phyloP scores from a whole-genome alignment of 2,797 vertebrate species.

The Gallinago nigripennis region DNA sequence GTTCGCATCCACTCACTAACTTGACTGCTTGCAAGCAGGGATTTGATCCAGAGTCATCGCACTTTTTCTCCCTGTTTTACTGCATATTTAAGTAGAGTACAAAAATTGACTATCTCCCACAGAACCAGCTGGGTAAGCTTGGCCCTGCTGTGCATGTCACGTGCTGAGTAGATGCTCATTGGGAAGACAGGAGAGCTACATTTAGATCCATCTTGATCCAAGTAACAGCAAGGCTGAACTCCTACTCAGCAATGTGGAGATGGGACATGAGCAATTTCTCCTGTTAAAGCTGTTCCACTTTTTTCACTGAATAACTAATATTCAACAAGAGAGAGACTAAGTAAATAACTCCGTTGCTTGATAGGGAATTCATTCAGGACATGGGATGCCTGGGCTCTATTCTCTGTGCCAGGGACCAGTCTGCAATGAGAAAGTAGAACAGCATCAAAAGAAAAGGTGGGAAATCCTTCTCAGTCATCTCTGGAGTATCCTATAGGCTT shows the following conservation, averaged over 20 bases:
- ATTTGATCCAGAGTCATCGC: background rate
- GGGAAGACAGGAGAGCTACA: background rate
- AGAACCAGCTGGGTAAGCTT: background rate
- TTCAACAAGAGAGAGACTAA: background rate
- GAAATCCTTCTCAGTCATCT: background rate
- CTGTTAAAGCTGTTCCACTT: background rate
- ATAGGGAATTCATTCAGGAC: background rate
- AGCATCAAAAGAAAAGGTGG: background rate
- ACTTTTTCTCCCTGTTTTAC: background rate
- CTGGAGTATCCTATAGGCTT: background rate
- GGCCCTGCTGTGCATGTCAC: background rate
- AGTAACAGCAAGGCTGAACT: background rate
- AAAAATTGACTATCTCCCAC: background rate
- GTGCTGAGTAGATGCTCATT: background rate
- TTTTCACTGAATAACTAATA: background rate
- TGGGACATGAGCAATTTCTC: background rate
- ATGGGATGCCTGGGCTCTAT: background rate
- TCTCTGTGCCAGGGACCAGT: background rate
- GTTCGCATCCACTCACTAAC: background rate
- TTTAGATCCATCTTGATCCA: slow-evolving; percentile 6
- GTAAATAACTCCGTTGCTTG: background rate
- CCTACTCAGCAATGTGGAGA: background rate
- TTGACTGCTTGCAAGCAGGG: background rate
- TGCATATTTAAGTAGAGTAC: background rate
- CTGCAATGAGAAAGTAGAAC: background rate